phyloP scores from a whole-genome alignment of 2,113 vertebrate species.

The Oceanites oceanicus region DNA sequence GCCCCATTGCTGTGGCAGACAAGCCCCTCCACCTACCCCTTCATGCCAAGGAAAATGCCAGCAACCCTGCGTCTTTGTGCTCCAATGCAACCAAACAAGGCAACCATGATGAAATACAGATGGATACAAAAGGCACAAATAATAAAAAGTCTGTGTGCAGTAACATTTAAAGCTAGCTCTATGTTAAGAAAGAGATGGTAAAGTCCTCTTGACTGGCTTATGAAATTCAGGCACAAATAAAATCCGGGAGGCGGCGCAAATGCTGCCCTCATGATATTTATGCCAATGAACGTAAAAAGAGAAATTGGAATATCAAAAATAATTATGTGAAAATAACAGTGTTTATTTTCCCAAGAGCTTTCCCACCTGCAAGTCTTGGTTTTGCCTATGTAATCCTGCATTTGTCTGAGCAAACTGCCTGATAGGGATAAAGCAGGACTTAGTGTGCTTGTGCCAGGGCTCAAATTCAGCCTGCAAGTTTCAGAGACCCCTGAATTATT shows the following conservation, averaged over 20 bases:
- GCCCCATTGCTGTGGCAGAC: neutral
- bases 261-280: neutral
- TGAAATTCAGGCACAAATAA: neutral
- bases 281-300: neutral
- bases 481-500: conserved; percentile 10
- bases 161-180: neutral
- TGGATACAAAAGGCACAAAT: neutral
- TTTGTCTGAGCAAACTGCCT: conserved; percentile 1
- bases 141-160: neutral
- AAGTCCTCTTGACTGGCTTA: neutral
- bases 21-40: neutral
- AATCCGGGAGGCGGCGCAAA: neutral
- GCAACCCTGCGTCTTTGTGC: neutral
- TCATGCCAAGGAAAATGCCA: neutral
- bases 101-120: neutral
- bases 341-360: conserved; percentile 35
- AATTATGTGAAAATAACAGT: conserved; percentile 27
- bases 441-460: neutral
- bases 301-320: conserved; percentile 17
- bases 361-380: conserved; percentile 17
- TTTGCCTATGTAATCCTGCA: neutral
- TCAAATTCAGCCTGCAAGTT: conserved; percentile 14
- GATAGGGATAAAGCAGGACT: neutral
- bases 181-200: neutral
- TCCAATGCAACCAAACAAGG: neutral